Base-by-base conservation (phyloP, 2,888 invertebrate genomes). In the Esperia sulphurella region DNA sequence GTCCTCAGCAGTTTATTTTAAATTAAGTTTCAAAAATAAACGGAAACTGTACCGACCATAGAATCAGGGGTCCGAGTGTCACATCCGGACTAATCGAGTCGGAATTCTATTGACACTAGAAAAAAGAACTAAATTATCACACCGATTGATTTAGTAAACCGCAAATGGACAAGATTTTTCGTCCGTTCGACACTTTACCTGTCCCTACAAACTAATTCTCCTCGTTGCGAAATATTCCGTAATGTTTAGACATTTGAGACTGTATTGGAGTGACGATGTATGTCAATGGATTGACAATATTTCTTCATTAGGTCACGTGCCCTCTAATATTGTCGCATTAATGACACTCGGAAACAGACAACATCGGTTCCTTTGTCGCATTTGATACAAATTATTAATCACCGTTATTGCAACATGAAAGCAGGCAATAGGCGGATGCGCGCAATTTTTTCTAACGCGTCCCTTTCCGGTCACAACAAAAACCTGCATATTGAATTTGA, bases 381-480 rank as follows among this genome's bases (percentile, higher is more conserved):
- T 57, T 61, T 61, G 58, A 64, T 69, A 65, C 64, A 61, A 69
- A 70, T 67, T 64, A 9, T 66, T 81, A 83, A 84, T 87, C 82
- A 79, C 74, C 61, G 76, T 78, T 80, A 83, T 81, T 75, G 79
- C 73, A 73, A 77, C 68, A 81, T 83, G 71, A 82, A 82, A 76
- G 79, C 69, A 68, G 66, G 51, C 53, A 58, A 66, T 59, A 65
- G 60, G 53, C 87, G 88, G 88, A 89, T 78, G 79, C 63, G 73
- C 75, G 80, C 85, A 85, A 81, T 87, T 86, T 88, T 71, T 82
- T 78, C 81, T 79, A 82, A 85, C 86, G 71, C 78, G 79, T 78
- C 83, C 81, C 76, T 66, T 86, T 88, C 88, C 88, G 75, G 79
- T 64, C 62, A 58, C 56, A 69, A 75, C 75, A 75, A 70, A 75